Base-by-base conservation (phyloP, 2,113 vertebrate genomes). In the Montifringilla adamsi region DNA sequence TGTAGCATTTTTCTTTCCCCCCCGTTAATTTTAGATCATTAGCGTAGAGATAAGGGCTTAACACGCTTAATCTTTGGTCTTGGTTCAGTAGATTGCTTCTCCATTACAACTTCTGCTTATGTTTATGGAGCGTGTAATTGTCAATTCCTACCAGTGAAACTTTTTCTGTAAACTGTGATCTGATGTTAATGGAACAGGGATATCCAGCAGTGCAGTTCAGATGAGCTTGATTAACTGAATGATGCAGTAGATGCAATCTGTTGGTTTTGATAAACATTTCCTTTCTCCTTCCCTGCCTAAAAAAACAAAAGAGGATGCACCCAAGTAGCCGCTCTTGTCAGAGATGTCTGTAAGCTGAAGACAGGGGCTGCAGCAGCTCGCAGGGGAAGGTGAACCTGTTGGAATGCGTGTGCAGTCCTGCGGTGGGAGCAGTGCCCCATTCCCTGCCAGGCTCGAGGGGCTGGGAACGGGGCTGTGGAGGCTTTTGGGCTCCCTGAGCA, bases 371-470 rank as follows among this genome's bases (percentile, higher is more conserved):
- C 90, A 94, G 97, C 90, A 96, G 97, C 95, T 97, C 47, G 76
- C 74, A 93, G 79, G 97, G 97, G 97, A 98, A 98, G 60, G 30
- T 82, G 96, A 97, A 97, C 91, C 94, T 90, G 78, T 72, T 92
- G 72, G 93, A 77, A 80, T 15, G 37, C 20, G 74, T 62, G 76
- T 60, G 20, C 68, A 75, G 37, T 55, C 21, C 35, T 62, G 78
- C 53, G 8, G 7, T 60, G 84, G 52, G 69, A 78, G 74, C 89
- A 84, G 87, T 24, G 9, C 91, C 50, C 52, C 13, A 27, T 21
- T 50, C 58, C 78, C 63, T 85, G 69, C 87, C 58, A 55, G 70
- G 37, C 91, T 75, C 33, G 2, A 47, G 9, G 37, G 67, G 17
- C 15, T 79, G 66, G 19, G 46, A 94, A 70, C 62, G 52, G 95